These are phyloP conservation scores for Eurytoma californica DNA, from an alignment of 2,888 invertebrate genomes.

Conservation along the genomic window DNA sequence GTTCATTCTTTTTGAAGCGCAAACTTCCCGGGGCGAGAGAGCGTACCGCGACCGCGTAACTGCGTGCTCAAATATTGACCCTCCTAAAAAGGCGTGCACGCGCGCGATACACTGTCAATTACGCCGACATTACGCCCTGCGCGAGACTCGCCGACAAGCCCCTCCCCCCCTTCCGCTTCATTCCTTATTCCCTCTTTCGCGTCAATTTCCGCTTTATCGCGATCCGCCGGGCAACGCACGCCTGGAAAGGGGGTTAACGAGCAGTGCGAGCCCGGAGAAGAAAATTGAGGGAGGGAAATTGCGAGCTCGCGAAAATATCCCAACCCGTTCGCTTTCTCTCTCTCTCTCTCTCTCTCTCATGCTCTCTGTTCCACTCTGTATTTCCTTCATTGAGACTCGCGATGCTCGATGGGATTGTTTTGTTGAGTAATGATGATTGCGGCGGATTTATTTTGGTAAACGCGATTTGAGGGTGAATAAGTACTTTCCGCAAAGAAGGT, in stretches of 20 bases:
- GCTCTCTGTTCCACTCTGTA: not conserved
- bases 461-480: too few species aligned
- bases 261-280: not conserved
- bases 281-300: slow-evolving; percentile 5
- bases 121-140: slow-evolving; percentile 15
- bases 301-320: not conserved
- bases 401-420: too few species aligned
- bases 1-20: too few species aligned
- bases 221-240: not conserved
- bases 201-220: slow-evolving; percentile 36
- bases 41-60: too few species aligned
- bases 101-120: slow-evolving; percentile 30
- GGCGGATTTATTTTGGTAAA: too few species aligned
- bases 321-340: too few species aligned
- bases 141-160: too few species aligned
- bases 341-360: not conserved
- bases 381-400: not conserved
- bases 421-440: too few species aligned
- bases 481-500: too few species aligned
- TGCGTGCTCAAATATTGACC: too few species aligned
- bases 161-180: not conserved
- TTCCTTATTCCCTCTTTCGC: slow-evolving; percentile 42
- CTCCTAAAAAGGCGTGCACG: not conserved
- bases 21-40: too few species aligned
- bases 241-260: slow-evolving; percentile 39